A percentile compares a stretch with the other conserved stretches of the same genome.
Evolutionary conservation across 2,888 invertebrate genomes (phyloP).

Genomic region (Pyrrhia umbra): DNA sequence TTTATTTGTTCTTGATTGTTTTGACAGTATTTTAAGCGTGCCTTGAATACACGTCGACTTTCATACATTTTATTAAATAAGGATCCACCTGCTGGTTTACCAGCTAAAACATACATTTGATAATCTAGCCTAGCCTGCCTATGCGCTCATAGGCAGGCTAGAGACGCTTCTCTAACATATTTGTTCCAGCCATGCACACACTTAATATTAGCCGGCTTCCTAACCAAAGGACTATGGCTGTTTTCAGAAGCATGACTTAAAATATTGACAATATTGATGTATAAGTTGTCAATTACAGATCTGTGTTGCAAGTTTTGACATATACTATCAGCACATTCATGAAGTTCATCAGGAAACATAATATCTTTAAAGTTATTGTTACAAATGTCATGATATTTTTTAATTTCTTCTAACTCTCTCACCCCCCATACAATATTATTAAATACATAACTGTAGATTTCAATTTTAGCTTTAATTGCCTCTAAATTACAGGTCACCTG

Average conservation of each 20-base stretch:
- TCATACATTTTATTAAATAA: conserved; percentile 2
- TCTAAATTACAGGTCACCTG: background rate
- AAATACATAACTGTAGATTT: background rate
- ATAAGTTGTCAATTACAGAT: conserved; percentile 10
- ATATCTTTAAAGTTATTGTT: conserved; percentile 3
- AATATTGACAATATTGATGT: background rate
- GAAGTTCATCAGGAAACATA: conserved; percentile 14
- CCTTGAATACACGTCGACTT: background rate
- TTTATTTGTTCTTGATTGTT: background rate
- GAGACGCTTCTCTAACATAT: conserved; percentile 1
- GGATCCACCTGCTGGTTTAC: conserved; percentile 1
- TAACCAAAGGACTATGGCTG: background rate
- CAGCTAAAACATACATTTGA: background rate
- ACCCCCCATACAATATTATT: conserved; percentile 2
- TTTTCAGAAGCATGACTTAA: background rate
- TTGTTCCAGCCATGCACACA: conserved; percentile 4
- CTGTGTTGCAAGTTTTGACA: conserved; percentile 9
- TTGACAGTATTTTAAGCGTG: conserved; percentile 1
- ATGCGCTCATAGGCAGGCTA: too few relatives aligned
- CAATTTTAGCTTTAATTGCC: conserved; percentile 4
- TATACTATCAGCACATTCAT: conserved; percentile 10
- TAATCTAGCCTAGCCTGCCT: conserved; percentile 5
- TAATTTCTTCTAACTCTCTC: conserved; percentile 2
- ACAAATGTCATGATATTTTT: conserved; percentile 3
- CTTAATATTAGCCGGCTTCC: background rate